Base-by-base conservation (phyloP, 2,797 vertebrate species). In the Okamejei kenojei region DNA sequence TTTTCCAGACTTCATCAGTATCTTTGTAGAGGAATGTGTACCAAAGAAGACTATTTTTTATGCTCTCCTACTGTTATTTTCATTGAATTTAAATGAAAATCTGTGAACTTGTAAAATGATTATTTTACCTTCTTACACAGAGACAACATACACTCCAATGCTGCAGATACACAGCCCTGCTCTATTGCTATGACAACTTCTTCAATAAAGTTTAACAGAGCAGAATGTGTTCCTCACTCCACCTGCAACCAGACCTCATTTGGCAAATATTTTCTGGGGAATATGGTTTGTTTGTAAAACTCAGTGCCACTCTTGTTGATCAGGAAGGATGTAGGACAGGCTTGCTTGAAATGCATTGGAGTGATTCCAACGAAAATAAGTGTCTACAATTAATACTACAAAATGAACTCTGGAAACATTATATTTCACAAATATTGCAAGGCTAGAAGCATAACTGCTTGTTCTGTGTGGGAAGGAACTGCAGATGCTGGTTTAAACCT, bases 201-300 rank as follows among this genome's bases (percentile, higher is more conserved):
- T 88, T 68, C 8, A 65, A 35, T 88, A 88, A 88, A 19, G n/a
- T 21, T 32, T 65, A 2, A 17, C 61, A 35, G 15, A 21, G 19
- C 61, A 63, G 82, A n/a, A 29, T n/a, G 82, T 88, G n/a, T 63
- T 65, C 61, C 61, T 9, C 84, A 88, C 68, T 88, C 63, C 84
- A 88, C 61, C 61, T 88, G 84, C 84, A 32, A 68, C 9, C 35
- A 35, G 29, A 68, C 61, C 61, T 88, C 61, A 88, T 35, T 88
- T 68, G 84, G 15, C n/a, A 35, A 35, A 68, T 19, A 63, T 65
- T 68, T 88, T 68, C 17, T 65, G 61, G 84, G 84, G 21, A 45
- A 68, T 88, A 88, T 88, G n/a, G 61, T 88, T 88, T 88, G 61
- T 88, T 88, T 65, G 68, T n/a, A 88, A 88, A 65, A 68, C 61